Evolutionary conservation across 53 echinoderm and acorn worm genomes (phyloP), one percentile per base, ranked within the genome.

Genomic region (Arbacia lixula): DNA sequence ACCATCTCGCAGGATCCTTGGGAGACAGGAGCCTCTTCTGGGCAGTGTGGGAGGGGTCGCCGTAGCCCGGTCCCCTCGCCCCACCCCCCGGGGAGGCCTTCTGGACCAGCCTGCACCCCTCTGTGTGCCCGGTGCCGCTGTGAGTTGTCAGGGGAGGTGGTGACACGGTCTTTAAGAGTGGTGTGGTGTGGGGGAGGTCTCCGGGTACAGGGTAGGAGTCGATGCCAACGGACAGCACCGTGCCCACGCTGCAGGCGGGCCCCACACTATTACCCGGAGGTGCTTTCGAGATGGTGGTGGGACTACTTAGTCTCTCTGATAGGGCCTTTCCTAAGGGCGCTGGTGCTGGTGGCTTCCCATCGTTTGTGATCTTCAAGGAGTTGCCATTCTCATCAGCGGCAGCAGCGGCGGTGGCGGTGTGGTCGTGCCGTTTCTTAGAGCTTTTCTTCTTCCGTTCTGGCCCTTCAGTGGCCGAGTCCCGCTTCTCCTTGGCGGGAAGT

Each of bases 381-480:
- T 76, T 76, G 10, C 76, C 76, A 76, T 76, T 76, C 58, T 76
- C 76, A 39, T 76, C 76, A 8, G 76, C 54, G n/a, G n/a, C n/a
- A n/a, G n/a, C n/a, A n/a, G n/a, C n/a, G n/a, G n/a, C n/a, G n/a
- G n/a, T n/a, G n/a, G n/a, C n/a, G n/a, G n/a, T n/a, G 36, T 76
- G 76, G 9, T 76, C 76, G n/a, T 35, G 0, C 24, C 37, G 54
- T 26, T 56, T 76, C 76, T 76, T 76, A 0, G 76, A 76, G 39
- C 57, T 76, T 24, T 76, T 76, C 36, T 24, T 36, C 24, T 36
- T 76, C 55, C 38, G 34, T 25, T 76, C 76, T 14, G n/a, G 26
- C 16, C 24, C 76, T 11, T 36, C 76, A 51, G 5, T 32, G 17
- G 17, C 31, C 6, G 12, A 19, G 19, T 76, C 76, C 11, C 76